Base-by-base conservation (phyloP, 2,797 vertebrate species). In the Serranus cabrilla region DNA sequence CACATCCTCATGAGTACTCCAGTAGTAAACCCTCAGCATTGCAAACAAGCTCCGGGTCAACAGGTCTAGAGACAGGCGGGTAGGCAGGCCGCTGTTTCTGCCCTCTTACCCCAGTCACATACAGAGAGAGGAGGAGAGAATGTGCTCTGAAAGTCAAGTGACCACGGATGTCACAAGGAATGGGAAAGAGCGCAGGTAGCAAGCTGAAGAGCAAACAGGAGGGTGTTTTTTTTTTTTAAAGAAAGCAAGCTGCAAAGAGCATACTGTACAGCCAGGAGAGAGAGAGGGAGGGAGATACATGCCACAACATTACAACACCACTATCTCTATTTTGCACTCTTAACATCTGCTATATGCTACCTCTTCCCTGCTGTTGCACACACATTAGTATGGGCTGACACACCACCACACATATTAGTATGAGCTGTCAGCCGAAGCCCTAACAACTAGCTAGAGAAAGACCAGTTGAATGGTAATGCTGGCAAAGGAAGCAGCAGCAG, bases 321-420 rank as follows among this genome's bases (percentile, higher is more conserved):
- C 67, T 72, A 63, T 88, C 70, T 89, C 81, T 85, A 66, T 85
- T 89, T 85, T 82, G 58, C 80, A 50, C 59, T 51, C 56, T 61
- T 76, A 83, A 87, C 85, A 87, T 90, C 82, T 84, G 70, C 84
- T 87, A 50, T 76, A 73, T 59, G 74, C 80, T 79, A 42, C 76
- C 75, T 76, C 74, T 66, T 76, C 70, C 76, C 73, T 55, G 71
- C 74, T 83, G 66, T 80, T 80, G 76, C 70, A 73, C 74, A 76
- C 85, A 76, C 79, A 87, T 90, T 92, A 82, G 87, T 86, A 90
- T 87, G 81, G 68, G 78, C 83, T 83, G 89, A 81, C 79, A 86
- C 82, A 74, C 68, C 83, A 45, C 37, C 79, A 57, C 87, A 81
- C 85, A 78, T 70, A 92, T 90, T 91, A 88, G 87, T 83, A 86